Evolutionary conservation across 2,113 vertebrate genomes (phyloP).

Genomic region (Neogobius melanostomus): DNA sequence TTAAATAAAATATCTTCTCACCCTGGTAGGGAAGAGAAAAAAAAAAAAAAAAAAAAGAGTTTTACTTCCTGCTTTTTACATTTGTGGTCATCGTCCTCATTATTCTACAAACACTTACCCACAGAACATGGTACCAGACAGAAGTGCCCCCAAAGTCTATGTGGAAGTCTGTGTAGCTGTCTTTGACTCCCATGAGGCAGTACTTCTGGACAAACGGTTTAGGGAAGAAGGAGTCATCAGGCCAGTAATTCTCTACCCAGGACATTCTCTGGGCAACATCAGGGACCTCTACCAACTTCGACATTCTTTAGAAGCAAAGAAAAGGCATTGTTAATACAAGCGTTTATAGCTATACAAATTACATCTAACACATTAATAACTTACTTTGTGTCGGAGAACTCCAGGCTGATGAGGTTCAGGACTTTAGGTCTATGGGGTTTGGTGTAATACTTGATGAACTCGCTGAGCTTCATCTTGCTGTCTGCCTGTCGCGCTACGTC

Average conservation of each 20-base stretch:
- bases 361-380: constrained; percentile 31
- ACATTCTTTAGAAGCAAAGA: constrained; percentile 82
- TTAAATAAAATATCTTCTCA: constrained; percentile 98
- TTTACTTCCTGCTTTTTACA: background rate
- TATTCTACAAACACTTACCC: constrained; percentile 77
- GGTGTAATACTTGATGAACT: constrained; percentile 95
- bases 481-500: constrained; percentile 98
- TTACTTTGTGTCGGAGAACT: constrained; percentile 98
- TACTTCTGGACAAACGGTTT: constrained; percentile 99
- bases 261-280: constrained; percentile 96
- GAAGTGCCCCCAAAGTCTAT: constrained; percentile 99
- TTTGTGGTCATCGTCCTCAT: background rate
- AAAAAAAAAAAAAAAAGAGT: background rate
- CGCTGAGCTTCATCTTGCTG: constrained; percentile 97
- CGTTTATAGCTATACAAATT: background rate
- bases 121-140: constrained; percentile 99
- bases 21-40: constrained; percentile 74
- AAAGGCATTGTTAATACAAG: background rate
- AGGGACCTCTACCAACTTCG: constrained; percentile 93
- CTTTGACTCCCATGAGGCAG: constrained; percentile 97
- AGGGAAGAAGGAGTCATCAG: constrained; percentile 96
- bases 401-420: constrained; percentile 98
- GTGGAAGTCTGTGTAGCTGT: constrained; percentile 98
- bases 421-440: constrained; percentile 90
- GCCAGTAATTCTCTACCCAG: constrained; percentile 99